These are phyloP conservation scores for Carlito syrichta DNA, from an alignment of 2,113 vertebrate species.

Conservation along the genomic window DNA sequence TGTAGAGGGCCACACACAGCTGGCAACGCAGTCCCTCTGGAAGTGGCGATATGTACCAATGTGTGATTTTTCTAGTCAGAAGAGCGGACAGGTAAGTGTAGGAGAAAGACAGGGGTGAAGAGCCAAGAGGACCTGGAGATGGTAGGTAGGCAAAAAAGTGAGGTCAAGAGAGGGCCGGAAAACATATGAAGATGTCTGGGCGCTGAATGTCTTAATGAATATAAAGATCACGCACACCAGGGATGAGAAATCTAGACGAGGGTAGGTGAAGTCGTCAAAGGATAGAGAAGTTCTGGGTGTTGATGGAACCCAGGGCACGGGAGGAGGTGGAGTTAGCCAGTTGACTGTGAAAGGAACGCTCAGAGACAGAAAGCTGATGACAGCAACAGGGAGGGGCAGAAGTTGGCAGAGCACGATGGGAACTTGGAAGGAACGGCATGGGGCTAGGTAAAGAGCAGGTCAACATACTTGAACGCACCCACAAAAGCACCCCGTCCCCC, in stretches of 20 bases:
- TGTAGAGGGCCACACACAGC: rapidly evolving
- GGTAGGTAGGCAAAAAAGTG: not conserved
- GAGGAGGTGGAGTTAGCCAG: too few species aligned
- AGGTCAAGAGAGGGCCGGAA: not conserved
- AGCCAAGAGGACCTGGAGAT: not conserved
- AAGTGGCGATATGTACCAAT: not conserved
- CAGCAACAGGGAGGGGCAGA: not conserved
- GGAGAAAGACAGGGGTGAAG: not conserved
- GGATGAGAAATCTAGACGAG: not conserved
- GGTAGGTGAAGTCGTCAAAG: not conserved
- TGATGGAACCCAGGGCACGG: rapidly evolving
- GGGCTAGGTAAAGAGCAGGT: not conserved
- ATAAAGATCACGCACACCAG: not conserved
- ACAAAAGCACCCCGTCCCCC: not conserved
- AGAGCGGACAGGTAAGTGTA: not conserved
- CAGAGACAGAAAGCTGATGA: not conserved
- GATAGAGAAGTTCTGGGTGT: not conserved
- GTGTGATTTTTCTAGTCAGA: not conserved
- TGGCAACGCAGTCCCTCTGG: not conserved
- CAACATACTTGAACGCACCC: not conserved
- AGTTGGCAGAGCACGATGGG: not conserved
- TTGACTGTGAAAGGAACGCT: not conserved
- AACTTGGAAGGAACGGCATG: not conserved
- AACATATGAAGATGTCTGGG: not conserved
- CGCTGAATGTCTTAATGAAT: not conserved